Base-by-base conservation (phyloP, 1,140 invertebrate species). In the Bombus superbus region DNA sequence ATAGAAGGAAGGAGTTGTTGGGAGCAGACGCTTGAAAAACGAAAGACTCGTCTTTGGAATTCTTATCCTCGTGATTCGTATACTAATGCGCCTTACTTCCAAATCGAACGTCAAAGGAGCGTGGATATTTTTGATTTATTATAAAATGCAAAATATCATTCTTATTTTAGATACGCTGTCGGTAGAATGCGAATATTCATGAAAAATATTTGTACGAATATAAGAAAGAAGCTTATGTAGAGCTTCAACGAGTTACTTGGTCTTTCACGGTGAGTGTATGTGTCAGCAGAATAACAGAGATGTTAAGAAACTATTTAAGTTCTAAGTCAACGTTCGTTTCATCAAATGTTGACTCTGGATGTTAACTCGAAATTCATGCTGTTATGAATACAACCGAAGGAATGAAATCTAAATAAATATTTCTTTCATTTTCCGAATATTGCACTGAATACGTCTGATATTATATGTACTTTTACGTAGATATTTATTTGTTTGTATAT, bases 51-150 rank as follows among this genome's bases (percentile, higher is more conserved):
- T 15, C 11, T 42, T 6, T 42, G 40, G 28, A 11, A 73, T 62
- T 62, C n/a, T 59, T n/a, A 10, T 22, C 13, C 40, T 77, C 73
- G n/a, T 53, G 72, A 73, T 74, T 53, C 72, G n/a, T 74, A 35
- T 74, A 44, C 72, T 42, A 40, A 73, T 73, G 42, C 13, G n/a
- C 6, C 1, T 53, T 25, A 5, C 2, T 11, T 38, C 11, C 66
- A 68, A 38, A 35, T 8, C n/a, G n/a, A 9, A 32, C 3, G 8
- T 38, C 13, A 18, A 73, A 18, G 28, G 15, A 47, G 5, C 25
- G 22, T 22, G 35, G 10, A 22, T 15, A 64, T 64, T 15, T 15
- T 6, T 6, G n/a, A 64, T 15, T 64, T 18, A 32, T n/a, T 5
- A 64, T 22, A 53, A 53, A 53, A 53, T 3, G 28, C 28, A 10